phyloP scores from a whole-genome alignment of 2,888 invertebrate genomes.

The Dicycla oo region DNA sequence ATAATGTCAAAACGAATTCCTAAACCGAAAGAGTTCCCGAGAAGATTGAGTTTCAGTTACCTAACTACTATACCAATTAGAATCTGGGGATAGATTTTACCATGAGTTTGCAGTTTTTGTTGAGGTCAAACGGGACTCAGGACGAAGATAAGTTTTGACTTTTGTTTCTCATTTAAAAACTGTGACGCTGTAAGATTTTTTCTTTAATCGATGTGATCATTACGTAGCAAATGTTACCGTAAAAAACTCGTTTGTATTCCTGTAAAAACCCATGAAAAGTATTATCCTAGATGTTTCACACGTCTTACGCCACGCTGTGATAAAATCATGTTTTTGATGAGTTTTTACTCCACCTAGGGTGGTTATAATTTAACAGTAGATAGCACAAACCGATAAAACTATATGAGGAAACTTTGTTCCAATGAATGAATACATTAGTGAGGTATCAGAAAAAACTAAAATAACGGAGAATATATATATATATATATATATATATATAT shows the following conservation, averaged over 20 bases:
- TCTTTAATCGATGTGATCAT: constrained; percentile 8
- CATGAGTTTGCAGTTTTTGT: not conserved
- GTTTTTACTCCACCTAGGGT: not conserved
- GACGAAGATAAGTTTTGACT: not conserved
- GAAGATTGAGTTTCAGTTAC: not conserved
- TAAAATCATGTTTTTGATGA: not conserved
- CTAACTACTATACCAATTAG: no score
- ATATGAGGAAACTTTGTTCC: constrained; percentile 41
- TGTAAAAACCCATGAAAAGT: not conserved
- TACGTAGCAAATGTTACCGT: not conserved
- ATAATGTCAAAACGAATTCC: not conserved
- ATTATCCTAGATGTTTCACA: not conserved
- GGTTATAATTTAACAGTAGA: not conserved
- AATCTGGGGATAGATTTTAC: constrained; percentile 3
- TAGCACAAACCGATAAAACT: constrained; percentile 8
- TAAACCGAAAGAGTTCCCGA: not conserved
- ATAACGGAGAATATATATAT: no score
- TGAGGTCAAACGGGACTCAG: not conserved
- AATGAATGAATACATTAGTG: constrained; percentile 37
- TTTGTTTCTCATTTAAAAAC: constrained; percentile 14
- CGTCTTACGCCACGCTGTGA: not conserved
- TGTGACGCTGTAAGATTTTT: constrained; percentile 1
- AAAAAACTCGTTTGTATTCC: not conserved
- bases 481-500: no score
- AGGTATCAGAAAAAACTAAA: constrained; percentile 26